These are phyloP conservation scores for Heliconius hewitsoni DNA, from an alignment of 1,140 invertebrate genomes.

Conservation along the genomic window DNA sequence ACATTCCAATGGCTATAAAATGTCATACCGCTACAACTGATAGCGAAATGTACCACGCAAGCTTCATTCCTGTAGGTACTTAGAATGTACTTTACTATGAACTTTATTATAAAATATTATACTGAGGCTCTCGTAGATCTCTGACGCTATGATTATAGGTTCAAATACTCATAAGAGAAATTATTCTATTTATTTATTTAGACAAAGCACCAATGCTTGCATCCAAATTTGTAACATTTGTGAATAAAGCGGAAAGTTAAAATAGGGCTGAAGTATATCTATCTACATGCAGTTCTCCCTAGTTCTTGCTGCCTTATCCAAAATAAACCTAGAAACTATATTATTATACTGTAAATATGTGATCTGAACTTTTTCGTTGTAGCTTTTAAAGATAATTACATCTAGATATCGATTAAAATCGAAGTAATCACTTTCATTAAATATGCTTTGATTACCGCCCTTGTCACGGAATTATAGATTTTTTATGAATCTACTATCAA, in stretches of 20 bases:
- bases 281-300: too few species aligned
- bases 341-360: not conserved
- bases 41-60: constrained; percentile 7
- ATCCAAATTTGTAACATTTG: not conserved
- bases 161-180: not conserved
- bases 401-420: not conserved
- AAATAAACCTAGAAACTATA: too few species aligned
- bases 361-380: not conserved
- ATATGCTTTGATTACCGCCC: not conserved
- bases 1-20: not conserved
- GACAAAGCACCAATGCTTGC: not conserved
- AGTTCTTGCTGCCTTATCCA: too few species aligned
- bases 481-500: not conserved
- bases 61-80: not conserved
- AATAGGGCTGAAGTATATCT: not conserved
- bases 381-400: not conserved
- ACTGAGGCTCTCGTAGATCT: not conserved
- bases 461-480: not conserved
- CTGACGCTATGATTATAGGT: not conserved
- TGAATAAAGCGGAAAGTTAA: not conserved
- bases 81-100: not conserved
- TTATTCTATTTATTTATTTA: not conserved
- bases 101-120: not conserved
- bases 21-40: constrained; percentile 8
- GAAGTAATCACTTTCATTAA: not conserved